Evolutionary conservation across 1,140 invertebrate species (phyloP).

Genomic region (Cecropterus lyciades): DNA sequence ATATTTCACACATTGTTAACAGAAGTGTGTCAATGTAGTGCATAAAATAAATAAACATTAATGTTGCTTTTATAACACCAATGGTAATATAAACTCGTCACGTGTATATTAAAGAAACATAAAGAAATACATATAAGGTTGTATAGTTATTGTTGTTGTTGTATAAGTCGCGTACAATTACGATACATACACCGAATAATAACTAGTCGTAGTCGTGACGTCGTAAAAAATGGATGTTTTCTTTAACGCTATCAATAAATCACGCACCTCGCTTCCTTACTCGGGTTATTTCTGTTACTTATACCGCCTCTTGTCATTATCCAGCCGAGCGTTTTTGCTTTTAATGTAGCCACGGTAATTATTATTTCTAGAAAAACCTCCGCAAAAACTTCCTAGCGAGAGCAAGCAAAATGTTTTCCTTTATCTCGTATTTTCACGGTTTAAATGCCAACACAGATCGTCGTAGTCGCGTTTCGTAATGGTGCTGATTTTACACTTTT

Average conservation of each 20-base stretch:
- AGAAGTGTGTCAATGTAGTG: too few species aligned
- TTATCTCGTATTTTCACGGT: constrained; percentile 18
- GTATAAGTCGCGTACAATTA: too few species aligned
- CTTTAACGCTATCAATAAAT: constrained; percentile 70
- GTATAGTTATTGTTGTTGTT: too few species aligned
- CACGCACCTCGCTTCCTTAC: constrained; percentile 69
- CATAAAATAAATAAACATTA: too few species aligned
- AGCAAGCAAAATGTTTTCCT: constrained; percentile 18
- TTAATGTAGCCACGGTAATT: constrained; percentile 32
- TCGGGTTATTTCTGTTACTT: constrained; percentile 63
- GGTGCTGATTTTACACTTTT: constrained; percentile 11
- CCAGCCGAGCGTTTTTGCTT: constrained; percentile 32
- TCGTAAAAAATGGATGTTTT: constrained; percentile 15
- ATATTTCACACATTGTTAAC: too few species aligned
- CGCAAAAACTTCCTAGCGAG: constrained; percentile 21
- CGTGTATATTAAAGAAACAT: too few species aligned
- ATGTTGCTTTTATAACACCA: too few species aligned
- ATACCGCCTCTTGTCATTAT: constrained; percentile 48
- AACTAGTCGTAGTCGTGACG: constrained; percentile 15
- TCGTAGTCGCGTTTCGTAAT: constrained; percentile 7
- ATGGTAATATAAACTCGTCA: too few species aligned
- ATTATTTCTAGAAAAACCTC: constrained; percentile 32
- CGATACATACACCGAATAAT: too few species aligned
- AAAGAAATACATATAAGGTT: too few species aligned
- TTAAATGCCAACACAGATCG: constrained; percentile 6